Conservation (phyloP, 1,140 invertebrate genomes). For the Holcopasites calliopsidis region DNA sequence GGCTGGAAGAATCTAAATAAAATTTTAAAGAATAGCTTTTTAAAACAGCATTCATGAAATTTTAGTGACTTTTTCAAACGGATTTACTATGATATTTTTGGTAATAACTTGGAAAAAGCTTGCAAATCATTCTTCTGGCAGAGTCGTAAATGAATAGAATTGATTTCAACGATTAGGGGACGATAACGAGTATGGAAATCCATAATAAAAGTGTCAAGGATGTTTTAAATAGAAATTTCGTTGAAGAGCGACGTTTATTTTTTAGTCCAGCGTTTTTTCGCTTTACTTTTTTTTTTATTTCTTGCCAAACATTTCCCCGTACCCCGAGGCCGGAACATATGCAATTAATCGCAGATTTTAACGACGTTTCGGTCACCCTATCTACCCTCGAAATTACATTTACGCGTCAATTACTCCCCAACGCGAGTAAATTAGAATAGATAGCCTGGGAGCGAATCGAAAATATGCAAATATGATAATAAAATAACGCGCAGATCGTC, state of each 20-base stretch:
- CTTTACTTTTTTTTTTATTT: neutral
- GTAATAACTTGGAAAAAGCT: too few species aligned
- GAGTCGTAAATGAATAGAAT: too few species aligned
- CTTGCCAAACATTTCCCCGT: conserved; percentile 16
- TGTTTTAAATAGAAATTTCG: neutral
- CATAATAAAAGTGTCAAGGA: too few species aligned
- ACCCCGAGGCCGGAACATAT: neutral
- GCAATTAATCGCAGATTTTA: conserved; percentile 40
- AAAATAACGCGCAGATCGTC: conserved; percentile 23
- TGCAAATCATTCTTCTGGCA: too few species aligned
- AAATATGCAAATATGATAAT: conserved; percentile 41
- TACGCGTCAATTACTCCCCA: conserved; percentile 33
- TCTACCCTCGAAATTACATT: conserved; percentile 32
- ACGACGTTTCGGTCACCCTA: conserved; percentile 23
- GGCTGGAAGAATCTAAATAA: too few species aligned
- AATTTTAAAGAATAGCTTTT: too few species aligned
- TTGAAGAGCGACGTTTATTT: neutral
- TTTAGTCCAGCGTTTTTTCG: neutral
- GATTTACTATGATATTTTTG: too few species aligned
- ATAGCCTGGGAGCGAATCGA: conserved; percentile 8
- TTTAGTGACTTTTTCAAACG: too few species aligned
- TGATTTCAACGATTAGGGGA: too few species aligned
- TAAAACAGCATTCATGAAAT: too few species aligned
- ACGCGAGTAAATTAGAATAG: conserved; percentile 38
- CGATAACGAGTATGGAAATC: too few species aligned